Percentiles rank a stretch among this genome's conserved stretches.
Conservation (phyloP, 1,140 invertebrate genomes). For the Penaeus indicus region DNA sequence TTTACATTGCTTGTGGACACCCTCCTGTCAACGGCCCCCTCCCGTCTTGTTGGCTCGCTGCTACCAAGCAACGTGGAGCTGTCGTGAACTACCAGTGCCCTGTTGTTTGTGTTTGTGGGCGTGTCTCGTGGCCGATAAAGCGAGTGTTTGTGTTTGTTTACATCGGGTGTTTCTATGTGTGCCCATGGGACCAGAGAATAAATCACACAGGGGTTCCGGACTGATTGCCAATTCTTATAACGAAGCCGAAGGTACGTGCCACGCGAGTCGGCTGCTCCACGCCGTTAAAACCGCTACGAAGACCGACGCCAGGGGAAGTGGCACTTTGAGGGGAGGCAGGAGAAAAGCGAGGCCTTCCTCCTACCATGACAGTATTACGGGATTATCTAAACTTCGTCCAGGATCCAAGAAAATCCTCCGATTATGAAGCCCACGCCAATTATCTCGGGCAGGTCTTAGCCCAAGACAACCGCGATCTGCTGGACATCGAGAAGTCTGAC, state of each 20-base stretch:
- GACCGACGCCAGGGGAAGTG: not conserved
- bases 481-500: not conserved
- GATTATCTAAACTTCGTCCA: constrained; percentile 55
- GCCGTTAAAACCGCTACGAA: not conserved
- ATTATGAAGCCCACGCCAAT: not conserved
- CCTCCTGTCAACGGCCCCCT: too few relatives aligned
- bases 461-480: too few relatives aligned
- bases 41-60: too few relatives aligned
- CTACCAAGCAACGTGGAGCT: too few relatives aligned
- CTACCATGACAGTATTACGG: constrained; percentile 50
- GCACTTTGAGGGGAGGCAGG: not conserved
- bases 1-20: too few relatives aligned
- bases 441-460: not conserved
- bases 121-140: too few relatives aligned
- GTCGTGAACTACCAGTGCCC: too few relatives aligned
- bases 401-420: constrained; percentile 34
- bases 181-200: constrained; percentile 46
- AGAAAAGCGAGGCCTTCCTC: not conserved
- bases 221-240: not conserved
- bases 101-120: too few relatives aligned
- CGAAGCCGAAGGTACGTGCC: not conserved
- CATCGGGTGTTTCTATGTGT: constrained; percentile 32
- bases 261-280: not conserved
- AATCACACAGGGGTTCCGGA: not conserved
- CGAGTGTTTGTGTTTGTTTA: constrained; percentile 7